Evolutionary conservation across 2,888 invertebrate species (phyloP), one percentile per base, ranked within the genome.

Genomic region (Linhomoeus sp.): DNA sequence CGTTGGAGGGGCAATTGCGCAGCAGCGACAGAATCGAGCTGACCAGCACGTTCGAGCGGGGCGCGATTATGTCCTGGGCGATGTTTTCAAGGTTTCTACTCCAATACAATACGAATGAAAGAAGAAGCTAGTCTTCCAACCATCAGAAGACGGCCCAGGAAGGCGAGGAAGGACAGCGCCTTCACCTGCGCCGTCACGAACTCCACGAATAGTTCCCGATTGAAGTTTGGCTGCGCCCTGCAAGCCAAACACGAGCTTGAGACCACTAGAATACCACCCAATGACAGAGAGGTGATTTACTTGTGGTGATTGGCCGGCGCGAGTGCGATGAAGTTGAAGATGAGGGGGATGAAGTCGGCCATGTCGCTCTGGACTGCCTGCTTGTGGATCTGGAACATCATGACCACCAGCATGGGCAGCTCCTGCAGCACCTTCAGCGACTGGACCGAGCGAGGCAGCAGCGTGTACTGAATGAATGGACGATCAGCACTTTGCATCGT

Each of bases 111-210:
- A n/a, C n/a, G n/a, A n/a, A n/a, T n/a, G n/a, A n/a, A n/a, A n/a
- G n/a, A n/a, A n/a, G n/a, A n/a, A n/a, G n/a, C n/a, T n/a, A n/a
- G n/a, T n/a, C n/a, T n/a, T 23, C 40, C 22, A 22, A 67, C 66
- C 69, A 85, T 80, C 62, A 83, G 80, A 51, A 85, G 79, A 58
- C 85, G 77, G 43, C 90, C 86, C 49, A 94, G 88, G 61, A 92
- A 94, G 0, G 92, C 94, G 48, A 97, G 70, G 65, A 94, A 94
- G 0, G 90, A 90, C 9, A 97, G 69, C 0, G 90, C 88, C 68
- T 94, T 94, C 48, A 94, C 86, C 46, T 97, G 97, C 0, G 92
- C 92, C 1, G 87, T 87, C 78, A 92, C 87, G 62, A 97, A 94
- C 66, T 97, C 94, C 0, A 92, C 90, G 69, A 87, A 88, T n/a